Percentiles rank a stretch among this genome's conserved stretches.
Conservation (phyloP, 2,113 vertebrate species). For the Hystrix cristata region DNA sequence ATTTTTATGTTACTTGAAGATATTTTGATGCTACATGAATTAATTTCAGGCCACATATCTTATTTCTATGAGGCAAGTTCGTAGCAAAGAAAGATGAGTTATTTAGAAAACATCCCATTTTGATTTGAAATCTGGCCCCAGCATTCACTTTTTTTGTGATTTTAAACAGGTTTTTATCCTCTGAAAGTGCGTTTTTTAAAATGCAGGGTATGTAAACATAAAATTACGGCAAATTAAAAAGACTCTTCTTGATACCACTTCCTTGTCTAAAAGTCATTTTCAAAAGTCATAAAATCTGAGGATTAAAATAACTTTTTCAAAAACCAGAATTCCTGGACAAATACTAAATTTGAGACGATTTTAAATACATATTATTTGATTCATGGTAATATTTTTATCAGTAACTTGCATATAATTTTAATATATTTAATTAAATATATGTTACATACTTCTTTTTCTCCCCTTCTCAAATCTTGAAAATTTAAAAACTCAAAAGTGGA, state of each 20-base stretch:
- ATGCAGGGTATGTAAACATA: background rate
- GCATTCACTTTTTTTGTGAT: background rate
- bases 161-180: background rate
- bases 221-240: background rate
- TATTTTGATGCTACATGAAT: background rate
- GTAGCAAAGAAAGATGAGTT: background rate
- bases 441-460: background rate
- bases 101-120: background rate
- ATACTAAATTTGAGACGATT: background rate
- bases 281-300: background rate
- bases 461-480: background rate
- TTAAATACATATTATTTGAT: background rate
- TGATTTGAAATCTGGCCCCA: background rate
- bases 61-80: background rate
- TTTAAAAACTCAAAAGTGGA: background rate
- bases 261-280: background rate
- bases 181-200: background rate
- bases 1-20: background rate
- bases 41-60: background rate
- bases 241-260: background rate
- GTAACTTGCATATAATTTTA: background rate
- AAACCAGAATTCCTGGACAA: slow-evolving; percentile 9
- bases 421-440: slow-evolving; percentile 23
- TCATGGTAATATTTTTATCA: background rate
- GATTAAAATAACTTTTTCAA: background rate